A percentile compares a stretch with the other conserved stretches of the same genome.
Evolutionary conservation across 2,888 invertebrate species (phyloP).

Genomic region (Punctoribates punctum): DNA sequence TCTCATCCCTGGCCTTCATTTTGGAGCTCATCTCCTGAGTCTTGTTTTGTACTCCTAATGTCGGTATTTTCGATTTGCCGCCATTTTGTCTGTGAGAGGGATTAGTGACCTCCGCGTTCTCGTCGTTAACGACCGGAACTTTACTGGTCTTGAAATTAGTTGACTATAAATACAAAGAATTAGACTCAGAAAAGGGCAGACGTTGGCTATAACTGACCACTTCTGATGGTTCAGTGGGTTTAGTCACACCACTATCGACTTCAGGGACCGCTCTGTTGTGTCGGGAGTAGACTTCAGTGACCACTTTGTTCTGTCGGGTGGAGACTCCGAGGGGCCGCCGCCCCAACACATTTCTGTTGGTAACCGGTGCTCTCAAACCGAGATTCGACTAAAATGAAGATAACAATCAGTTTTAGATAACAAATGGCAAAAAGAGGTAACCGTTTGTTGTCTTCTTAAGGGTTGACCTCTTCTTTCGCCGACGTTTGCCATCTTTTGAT

Average conservation of each 20-base stretch:
- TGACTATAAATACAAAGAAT: too few species aligned
- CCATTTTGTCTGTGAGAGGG: background rate
- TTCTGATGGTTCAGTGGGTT: too few species aligned
- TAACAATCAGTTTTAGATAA: background rate
- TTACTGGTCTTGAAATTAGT: background rate
- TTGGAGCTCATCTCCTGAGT: background rate
- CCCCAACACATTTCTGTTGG: too few species aligned
- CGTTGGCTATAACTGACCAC: too few species aligned
- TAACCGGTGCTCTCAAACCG: too few species aligned
- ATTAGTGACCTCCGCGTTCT: background rate
- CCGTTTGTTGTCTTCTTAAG: background rate
- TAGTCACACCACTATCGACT: too few species aligned
- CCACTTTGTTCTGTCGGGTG: too few species aligned
- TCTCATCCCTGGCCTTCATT: background rate
- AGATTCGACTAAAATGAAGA: too few species aligned
- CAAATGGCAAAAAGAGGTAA: background rate
- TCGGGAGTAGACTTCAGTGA: background rate
- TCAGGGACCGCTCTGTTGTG: too few species aligned
- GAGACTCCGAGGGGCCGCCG: too few species aligned
- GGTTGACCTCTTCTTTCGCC: too few species aligned
- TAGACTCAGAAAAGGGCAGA: too few species aligned
- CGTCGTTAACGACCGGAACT: slow-evolving; percentile 25
- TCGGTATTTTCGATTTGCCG: background rate
- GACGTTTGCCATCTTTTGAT: background rate
- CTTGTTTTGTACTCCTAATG: background rate